Conservation (phyloP, 2,113 vertebrate genomes). For the Phaethon lepturus region DNA sequence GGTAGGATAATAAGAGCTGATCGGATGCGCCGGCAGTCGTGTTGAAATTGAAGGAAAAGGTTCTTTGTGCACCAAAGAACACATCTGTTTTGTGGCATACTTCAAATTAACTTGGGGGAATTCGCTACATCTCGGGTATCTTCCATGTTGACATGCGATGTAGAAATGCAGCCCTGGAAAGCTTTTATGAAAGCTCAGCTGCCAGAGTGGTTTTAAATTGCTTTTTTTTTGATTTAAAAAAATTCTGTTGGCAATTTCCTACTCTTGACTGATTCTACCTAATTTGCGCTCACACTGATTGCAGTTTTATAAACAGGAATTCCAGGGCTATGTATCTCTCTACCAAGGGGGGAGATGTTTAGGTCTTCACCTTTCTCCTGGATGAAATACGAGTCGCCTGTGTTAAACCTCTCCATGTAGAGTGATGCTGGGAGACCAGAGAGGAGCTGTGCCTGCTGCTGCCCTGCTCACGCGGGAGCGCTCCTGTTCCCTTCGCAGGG, state of each 20-base stretch:
- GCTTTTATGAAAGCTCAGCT: not conserved
- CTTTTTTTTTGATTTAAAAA: not conserved
- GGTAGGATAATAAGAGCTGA: constrained; percentile 41
- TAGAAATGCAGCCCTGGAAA: not conserved
- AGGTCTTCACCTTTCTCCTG: not conserved
- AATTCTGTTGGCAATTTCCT: not conserved
- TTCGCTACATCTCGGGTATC: not conserved
- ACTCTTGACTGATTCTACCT: not conserved
- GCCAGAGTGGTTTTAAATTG: constrained; percentile 2
- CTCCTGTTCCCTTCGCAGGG: not conserved
- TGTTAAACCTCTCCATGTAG: accelerated
- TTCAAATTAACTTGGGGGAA: constrained; percentile 67
- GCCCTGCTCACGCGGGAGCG: accelerated
- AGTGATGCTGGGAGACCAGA: not conserved
- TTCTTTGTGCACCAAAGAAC: constrained; percentile 69
- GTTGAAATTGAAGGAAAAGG: constrained; percentile 38
- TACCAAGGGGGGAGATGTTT: not conserved
- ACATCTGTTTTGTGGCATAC: constrained; percentile 80
- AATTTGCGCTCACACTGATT: not conserved
- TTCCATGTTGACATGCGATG: constrained; percentile 13
- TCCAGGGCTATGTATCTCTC: not conserved
- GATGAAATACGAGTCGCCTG: accelerated
- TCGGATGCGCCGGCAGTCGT: constrained; percentile 39
- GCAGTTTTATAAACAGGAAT: constrained; percentile 4
- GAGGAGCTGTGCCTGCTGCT: not conserved